Conservation (phyloP, 2,797 vertebrate species). For the Peromyscus melanophrys region DNA sequence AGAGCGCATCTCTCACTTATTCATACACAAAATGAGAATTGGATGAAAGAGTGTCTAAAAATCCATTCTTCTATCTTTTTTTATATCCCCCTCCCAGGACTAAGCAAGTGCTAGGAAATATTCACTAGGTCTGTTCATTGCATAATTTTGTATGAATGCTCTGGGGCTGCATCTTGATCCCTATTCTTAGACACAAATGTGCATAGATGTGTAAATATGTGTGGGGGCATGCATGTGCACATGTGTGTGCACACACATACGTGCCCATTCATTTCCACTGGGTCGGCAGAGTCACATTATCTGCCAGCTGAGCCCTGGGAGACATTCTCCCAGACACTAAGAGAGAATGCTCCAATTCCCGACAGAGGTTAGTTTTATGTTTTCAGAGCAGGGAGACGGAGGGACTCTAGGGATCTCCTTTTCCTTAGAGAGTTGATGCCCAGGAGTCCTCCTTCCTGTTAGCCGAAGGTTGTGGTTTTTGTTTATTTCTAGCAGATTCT, state of each 20-base stretch:
- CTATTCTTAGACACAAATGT: background rate
- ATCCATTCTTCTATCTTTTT: background rate
- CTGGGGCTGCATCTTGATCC: background rate
- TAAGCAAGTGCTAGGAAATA: background rate
- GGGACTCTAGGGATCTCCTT: background rate
- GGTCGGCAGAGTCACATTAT: background rate
- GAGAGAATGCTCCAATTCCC: background rate
- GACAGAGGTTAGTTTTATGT: background rate
- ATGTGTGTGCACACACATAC: background rate
- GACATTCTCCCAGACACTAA: background rate
- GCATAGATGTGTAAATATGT: background rate
- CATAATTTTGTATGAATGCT: background rate
- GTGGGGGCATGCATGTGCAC: background rate
- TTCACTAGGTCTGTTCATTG: background rate
- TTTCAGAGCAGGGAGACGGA: background rate
- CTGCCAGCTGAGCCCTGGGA: background rate
- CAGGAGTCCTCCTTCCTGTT: slow-evolving; percentile 9
- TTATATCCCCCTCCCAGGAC: background rate
- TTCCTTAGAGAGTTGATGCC: slow-evolving; percentile 39
- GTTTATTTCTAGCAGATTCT: slow-evolving; percentile 12
- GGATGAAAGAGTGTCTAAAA: background rate
- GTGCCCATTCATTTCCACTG: background rate
- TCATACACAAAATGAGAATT: background rate
- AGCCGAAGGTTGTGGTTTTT: background rate
- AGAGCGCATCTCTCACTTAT: background rate